phyloP scores from a whole-genome alignment of 2,797 vertebrate species.

The Rhyacichthys aspro region DNA sequence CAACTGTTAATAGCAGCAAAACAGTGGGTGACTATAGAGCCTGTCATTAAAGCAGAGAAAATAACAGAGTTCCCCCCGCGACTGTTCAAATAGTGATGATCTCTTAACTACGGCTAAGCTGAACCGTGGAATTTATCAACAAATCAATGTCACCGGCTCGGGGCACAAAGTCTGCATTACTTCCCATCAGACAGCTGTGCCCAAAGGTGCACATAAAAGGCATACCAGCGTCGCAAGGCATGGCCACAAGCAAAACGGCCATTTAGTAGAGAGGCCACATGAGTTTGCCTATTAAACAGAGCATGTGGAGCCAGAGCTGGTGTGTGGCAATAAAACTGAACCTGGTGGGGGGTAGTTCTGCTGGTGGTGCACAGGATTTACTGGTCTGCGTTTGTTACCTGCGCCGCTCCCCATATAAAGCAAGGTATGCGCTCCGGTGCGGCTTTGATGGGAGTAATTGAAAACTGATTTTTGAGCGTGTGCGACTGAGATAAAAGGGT shows the following conservation, averaged over 20 bases:
- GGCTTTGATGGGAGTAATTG: conserved; percentile 39
- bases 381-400: conserved; percentile 24
- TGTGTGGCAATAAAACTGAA: conserved; percentile 43
- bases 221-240: conserved; percentile 57
- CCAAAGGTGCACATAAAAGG: conserved; percentile 60
- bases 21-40: conserved; percentile 20
- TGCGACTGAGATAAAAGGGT: conserved; percentile 17
- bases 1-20: conserved; percentile 25
- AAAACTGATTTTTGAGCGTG: conserved; percentile 23
- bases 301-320: conserved; percentile 37
- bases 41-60: conserved; percentile 46
- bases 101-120: conserved; percentile 14
- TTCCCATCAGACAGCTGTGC: conserved; percentile 13
- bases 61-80: conserved; percentile 13
- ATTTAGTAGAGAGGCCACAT: conserved; percentile 34
- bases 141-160: conserved; percentile 37
- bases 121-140: conserved; percentile 51
- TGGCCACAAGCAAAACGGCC: conserved; percentile 49
- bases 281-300: conserved; percentile 51
- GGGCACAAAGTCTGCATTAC: conserved; percentile 18
- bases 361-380: conserved; percentile 20
- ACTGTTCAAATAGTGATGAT: conserved; percentile 12
- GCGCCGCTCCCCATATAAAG: conserved; percentile 34
- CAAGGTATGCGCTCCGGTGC: conserved; percentile 12
- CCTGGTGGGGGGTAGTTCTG: conserved; percentile 40